These are phyloP conservation scores for Corythaeola cristata DNA, from an alignment of 2,113 vertebrate species.

Conservation along the genomic window DNA sequence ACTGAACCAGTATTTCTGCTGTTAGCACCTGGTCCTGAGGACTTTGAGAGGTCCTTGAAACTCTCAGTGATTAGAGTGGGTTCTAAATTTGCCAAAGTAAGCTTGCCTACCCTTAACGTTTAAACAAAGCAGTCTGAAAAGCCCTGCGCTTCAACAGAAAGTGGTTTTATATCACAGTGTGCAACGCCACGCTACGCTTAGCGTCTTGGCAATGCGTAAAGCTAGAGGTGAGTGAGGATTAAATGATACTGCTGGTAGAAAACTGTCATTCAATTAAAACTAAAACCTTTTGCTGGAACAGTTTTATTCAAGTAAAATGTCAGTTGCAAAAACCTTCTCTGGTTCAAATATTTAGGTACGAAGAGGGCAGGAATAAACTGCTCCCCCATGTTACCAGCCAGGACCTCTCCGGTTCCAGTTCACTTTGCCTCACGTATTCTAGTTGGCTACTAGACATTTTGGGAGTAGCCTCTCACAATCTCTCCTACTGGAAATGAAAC, in stretches of 20 bases:
- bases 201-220: background rate
- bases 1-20: background rate
- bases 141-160: background rate
- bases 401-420: background rate
- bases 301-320: background rate
- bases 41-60: background rate
- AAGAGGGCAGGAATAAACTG: background rate
- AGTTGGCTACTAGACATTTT: background rate
- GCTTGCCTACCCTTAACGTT: background rate
- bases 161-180: accelerated
- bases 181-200: accelerated
- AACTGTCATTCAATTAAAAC: background rate
- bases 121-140: background rate
- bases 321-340: background rate
- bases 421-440: accelerated
- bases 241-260: background rate
- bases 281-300: background rate
- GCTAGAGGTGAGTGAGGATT: background rate
- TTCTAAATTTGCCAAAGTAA: background rate
- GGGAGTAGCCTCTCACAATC: background rate
- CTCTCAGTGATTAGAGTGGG: background rate
- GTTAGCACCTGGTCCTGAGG: background rate
- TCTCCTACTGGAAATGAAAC: background rate
- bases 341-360: background rate
- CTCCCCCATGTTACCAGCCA: background rate